Percentiles rank a stretch among this genome's conserved stretches.
Evolutionary conservation across 2,797 vertebrate genomes (phyloP).

Genomic region (Fistularia commersonii): DNA sequence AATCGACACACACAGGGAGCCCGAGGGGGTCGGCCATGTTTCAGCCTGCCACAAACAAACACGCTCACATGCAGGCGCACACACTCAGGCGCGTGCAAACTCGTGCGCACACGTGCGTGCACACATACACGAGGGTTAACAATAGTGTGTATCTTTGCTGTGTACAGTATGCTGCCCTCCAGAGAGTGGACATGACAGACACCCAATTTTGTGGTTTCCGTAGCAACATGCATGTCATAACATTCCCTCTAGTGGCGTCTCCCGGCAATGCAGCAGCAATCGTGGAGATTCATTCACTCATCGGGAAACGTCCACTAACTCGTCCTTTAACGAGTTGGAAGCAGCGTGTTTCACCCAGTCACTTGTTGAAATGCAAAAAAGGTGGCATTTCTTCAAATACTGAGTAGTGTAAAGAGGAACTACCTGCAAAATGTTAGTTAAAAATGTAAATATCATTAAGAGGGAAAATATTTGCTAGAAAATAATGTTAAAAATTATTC

Average conservation of each 20-base stretch:
- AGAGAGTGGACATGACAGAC: conserved; percentile 37
- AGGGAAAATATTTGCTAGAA: no score
- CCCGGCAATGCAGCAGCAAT: conserved; percentile 2
- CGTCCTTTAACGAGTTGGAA: no score
- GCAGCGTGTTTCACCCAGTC: no score
- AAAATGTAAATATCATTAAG: no score
- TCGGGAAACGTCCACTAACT: no score
- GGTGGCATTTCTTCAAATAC: no score
- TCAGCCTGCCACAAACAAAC: conserved; percentile 40
- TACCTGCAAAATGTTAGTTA: no score
- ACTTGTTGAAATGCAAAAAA: no score
- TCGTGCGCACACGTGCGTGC: conserved; percentile 4
- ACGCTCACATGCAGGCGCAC: not conserved
- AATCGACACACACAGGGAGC: conserved; percentile 44
- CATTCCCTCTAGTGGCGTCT: conserved; percentile 41
- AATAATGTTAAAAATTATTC: no score
- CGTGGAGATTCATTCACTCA: no score
- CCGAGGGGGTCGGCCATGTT: conserved; percentile 40
- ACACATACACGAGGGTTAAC: conserved; percentile 32
- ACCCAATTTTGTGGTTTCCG: conserved; percentile 41
- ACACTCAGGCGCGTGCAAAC: no score
- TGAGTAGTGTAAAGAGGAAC: no score
- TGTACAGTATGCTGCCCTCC: conserved; percentile 11
- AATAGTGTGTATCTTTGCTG: conserved; percentile 12
- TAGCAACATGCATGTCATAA: conserved; percentile 65